Evolutionary conservation across 2,888 invertebrate genomes (phyloP).

Genomic region (Aspidiotus rigidus): DNA sequence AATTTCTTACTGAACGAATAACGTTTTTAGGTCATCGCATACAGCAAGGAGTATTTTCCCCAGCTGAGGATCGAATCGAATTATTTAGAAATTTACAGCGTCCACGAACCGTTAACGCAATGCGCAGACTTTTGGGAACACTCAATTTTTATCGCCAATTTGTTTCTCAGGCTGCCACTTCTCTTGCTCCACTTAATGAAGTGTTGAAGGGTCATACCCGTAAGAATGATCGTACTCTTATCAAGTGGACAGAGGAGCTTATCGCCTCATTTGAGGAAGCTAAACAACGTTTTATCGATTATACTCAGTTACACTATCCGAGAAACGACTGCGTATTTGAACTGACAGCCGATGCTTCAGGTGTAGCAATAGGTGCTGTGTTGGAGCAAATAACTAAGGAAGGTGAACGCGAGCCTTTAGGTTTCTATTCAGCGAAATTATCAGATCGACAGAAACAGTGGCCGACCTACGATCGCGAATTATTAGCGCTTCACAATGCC

Average conservation of each 20-base stretch:
- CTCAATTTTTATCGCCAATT: background rate
- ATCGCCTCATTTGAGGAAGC: background rate
- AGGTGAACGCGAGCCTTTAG: background rate
- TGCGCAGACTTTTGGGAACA: background rate
- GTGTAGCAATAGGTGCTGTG: too few relatives aligned
- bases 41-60: background rate
- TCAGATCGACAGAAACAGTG: background rate
- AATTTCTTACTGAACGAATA: background rate
- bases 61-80: background rate
- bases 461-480: too few relatives aligned
- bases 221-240: background rate
- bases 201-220: background rate
- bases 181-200: background rate
- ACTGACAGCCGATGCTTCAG: constrained; percentile 33
- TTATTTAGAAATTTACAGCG: background rate
- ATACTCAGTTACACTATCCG: background rate
- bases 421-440: background rate
- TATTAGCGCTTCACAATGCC: background rate
- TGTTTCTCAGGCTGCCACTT: background rate
- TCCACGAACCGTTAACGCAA: background rate
- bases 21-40: background rate
- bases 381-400: constrained; percentile 18
- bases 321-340: background rate
- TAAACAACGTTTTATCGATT: background rate
- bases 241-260: background rate